phyloP scores from a whole-genome alignment of 2,113 vertebrate genomes.

The Grus americana region DNA sequence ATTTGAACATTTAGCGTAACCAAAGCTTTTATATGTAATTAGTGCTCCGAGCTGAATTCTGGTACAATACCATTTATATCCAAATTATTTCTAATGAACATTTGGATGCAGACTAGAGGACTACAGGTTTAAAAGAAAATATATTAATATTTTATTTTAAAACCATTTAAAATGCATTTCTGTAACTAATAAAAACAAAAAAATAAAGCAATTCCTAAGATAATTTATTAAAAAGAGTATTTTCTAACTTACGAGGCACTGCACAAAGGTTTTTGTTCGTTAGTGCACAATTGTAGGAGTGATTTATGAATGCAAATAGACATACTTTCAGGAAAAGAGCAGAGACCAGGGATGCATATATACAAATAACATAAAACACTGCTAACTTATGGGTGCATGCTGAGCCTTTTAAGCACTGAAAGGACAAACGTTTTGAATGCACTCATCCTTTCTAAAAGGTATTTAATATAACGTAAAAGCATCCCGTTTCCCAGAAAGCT shows the following conservation, averaged over 20 bases:
- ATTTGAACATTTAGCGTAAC: neutral
- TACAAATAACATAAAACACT: neutral
- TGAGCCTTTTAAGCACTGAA: neutral
- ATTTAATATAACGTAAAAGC: neutral
- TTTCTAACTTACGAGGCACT: neutral
- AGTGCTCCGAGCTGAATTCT: constrained; percentile 38
- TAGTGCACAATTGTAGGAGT: neutral
- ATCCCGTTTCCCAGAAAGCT: constrained; percentile 11
- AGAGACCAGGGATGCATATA: neutral
- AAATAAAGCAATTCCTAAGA: neutral
- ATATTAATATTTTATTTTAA: constrained; percentile 65
- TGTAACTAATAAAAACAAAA: constrained; percentile 16
- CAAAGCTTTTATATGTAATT: constrained; percentile 61
- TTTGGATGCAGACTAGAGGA: constrained; percentile 22
- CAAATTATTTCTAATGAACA: constrained; percentile 23
- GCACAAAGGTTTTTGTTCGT: neutral
- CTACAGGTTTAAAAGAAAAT: constrained; percentile 48
- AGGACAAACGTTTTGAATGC: neutral
- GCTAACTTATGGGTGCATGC: neutral
- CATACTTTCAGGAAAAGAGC: neutral
- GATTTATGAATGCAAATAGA: neutral
- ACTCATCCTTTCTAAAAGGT: neutral
- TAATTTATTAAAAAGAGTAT: constrained; percentile 19
- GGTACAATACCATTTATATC: constrained; percentile 20
- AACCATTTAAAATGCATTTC: constrained; percentile 29